Evolutionary conservation across 2,888 invertebrate species (phyloP).

Genomic region (Micoletzkya japonica): DNA sequence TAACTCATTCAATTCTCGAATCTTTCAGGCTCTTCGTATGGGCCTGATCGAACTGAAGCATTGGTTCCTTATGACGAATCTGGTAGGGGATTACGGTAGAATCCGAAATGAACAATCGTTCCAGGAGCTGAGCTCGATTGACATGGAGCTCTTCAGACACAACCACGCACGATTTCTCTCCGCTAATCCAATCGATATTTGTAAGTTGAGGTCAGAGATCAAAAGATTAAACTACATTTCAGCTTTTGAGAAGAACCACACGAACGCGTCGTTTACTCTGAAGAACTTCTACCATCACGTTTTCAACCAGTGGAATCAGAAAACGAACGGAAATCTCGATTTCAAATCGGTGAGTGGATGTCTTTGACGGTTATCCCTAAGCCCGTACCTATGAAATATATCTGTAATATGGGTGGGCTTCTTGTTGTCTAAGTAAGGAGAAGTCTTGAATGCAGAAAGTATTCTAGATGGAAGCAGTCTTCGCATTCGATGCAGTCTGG

Average conservation of each 20-base stretch:
- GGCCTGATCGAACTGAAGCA: slow-evolving; percentile 62
- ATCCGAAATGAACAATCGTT: neutral
- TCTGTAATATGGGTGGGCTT: neutral
- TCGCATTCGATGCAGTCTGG: slow-evolving; percentile 52
- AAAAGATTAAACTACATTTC: slow-evolving; percentile 15
- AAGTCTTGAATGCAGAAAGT: neutral
- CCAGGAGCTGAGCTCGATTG: slow-evolving; percentile 57
- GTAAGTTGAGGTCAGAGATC: slow-evolving; percentile 43
- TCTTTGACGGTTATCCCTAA: neutral
- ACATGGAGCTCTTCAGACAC: slow-evolving; percentile 62
- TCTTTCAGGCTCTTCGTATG: slow-evolving; percentile 59
- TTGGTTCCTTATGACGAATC: slow-evolving; percentile 61
- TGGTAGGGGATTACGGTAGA: slow-evolving; percentile 35
- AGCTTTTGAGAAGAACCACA: slow-evolving; percentile 16
- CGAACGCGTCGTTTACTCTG: slow-evolving; percentile 42
- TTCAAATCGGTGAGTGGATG: slow-evolving; percentile 34
- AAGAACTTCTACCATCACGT: slow-evolving; percentile 41
- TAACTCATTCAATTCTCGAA: neutral
- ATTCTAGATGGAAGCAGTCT: slow-evolving; percentile 46
- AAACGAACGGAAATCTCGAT: slow-evolving; percentile 39
- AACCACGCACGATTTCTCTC: slow-evolving; percentile 63
- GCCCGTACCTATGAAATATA: neutral
- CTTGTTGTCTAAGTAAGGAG: neutral
- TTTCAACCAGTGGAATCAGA: slow-evolving; percentile 38
- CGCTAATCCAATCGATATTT: slow-evolving; percentile 51